A percentile compares a stretch with the other conserved stretches of the same genome.
Evolutionary conservation across 2,797 vertebrate species (phyloP).

Genomic region (Gobionotothen gibberifrons): DNA sequence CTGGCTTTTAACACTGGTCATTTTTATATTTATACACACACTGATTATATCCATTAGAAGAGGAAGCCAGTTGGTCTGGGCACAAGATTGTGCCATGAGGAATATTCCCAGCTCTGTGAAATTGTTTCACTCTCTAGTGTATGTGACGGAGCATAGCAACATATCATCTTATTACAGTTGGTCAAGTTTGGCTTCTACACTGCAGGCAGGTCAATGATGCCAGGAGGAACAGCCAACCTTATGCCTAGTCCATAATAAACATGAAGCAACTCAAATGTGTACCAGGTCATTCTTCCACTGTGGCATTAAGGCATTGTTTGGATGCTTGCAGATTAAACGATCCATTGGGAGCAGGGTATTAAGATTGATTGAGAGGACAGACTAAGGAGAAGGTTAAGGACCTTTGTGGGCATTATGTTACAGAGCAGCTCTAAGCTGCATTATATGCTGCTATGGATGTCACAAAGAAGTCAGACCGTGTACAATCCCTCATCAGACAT

Average conservation of each 20-base stretch:
- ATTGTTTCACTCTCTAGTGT: not conserved
- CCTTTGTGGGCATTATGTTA: slow-evolving; percentile 57
- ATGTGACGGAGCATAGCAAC: not conserved
- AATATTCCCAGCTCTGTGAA: slow-evolving; percentile 23
- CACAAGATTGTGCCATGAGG: not conserved
- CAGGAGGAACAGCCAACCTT: not conserved
- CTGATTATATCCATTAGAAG: slow-evolving; percentile 6
- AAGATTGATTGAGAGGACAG: slow-evolving; percentile 70
- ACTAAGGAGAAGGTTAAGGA: slow-evolving; percentile 69
- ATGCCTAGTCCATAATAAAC: slow-evolving; percentile 22
- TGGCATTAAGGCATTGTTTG: slow-evolving; percentile 65
- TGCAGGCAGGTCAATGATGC: not conserved
- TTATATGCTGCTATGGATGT: slow-evolving; percentile 59
- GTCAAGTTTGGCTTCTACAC: slow-evolving; percentile 3
- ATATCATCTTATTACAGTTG: not conserved
- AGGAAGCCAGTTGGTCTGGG: slow-evolving; percentile 9
- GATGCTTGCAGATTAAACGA: slow-evolving; percentile 64
- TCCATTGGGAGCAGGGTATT: slow-evolving; percentile 67
- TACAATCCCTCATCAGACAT: slow-evolving; percentile 9
- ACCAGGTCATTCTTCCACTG: slow-evolving; percentile 47
- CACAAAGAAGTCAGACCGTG: slow-evolving; percentile 40
- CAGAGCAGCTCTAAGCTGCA: slow-evolving; percentile 56
- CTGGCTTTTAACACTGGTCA: slow-evolving; percentile 26
- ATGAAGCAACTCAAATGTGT: slow-evolving; percentile 37
- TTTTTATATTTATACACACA: slow-evolving; percentile 40